These are phyloP conservation scores for Leuciscus waleckii DNA, from an alignment of 2,797 vertebrate species.

Conservation along the genomic window DNA sequence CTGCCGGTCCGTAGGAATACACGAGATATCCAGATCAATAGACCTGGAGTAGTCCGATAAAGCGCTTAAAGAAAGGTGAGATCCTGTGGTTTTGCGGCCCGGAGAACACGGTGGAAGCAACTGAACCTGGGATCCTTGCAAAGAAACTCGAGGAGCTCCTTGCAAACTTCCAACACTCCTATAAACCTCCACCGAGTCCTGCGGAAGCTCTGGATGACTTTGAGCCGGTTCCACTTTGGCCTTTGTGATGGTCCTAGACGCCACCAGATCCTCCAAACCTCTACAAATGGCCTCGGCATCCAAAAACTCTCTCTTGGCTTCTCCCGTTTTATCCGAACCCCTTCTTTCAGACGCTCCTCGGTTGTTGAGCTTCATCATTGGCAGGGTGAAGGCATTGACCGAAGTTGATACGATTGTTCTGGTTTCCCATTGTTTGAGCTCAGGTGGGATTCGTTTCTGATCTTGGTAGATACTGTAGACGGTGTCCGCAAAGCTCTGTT, in stretches of 20 bases:
- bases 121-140: slow-evolving; percentile 61
- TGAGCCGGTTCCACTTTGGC: slow-evolving; percentile 56
- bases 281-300: slow-evolving; percentile 56
- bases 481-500: slow-evolving; percentile 74
- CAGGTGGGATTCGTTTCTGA: slow-evolving; percentile 56
- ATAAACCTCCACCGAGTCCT: slow-evolving; percentile 64
- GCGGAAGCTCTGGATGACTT: slow-evolving; percentile 31
- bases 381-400: slow-evolving; percentile 81
- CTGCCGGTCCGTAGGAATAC: slow-evolving; percentile 48
- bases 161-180: slow-evolving; percentile 62
- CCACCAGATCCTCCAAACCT: slow-evolving; percentile 53
- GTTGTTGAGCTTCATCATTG: slow-evolving; percentile 74
- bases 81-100: slow-evolving; percentile 64
- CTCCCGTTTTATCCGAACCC: slow-evolving; percentile 57
- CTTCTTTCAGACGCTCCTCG: slow-evolving; percentile 64
- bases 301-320: slow-evolving; percentile 59
- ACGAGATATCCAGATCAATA: slow-evolving; percentile 61
- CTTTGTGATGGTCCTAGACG: slow-evolving; percentile 55
- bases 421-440: slow-evolving; percentile 58
- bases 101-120: slow-evolving; percentile 66
- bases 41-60: slow-evolving; percentile 71
- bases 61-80: slow-evolving; percentile 67
- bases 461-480: slow-evolving; percentile 86
- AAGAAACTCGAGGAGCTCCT: slow-evolving; percentile 40
- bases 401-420: slow-evolving; percentile 81